phyloP scores from a whole-genome alignment of 2,888 invertebrate genomes.

The Xanthorhoe spadicearia region DNA sequence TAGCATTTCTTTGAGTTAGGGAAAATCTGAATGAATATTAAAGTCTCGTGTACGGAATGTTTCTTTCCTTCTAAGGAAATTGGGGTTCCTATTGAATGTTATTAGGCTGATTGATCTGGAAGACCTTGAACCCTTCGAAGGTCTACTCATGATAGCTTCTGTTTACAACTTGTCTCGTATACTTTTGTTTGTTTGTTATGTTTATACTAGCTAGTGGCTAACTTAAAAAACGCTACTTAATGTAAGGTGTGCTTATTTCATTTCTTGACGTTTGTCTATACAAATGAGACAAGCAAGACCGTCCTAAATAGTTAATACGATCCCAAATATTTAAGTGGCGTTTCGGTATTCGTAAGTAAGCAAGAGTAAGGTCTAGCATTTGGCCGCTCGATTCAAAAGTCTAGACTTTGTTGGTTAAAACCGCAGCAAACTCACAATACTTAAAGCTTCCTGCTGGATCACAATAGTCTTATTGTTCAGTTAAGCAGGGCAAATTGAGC shows the following conservation, averaged over 20 bases:
- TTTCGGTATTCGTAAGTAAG: too few relatives aligned
- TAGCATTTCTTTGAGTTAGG: conserved; percentile 10
- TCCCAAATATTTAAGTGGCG: too few relatives aligned
- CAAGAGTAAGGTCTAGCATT: neutral
- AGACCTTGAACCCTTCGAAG: neutral
- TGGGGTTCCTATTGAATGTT: neutral
- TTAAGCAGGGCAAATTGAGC: conserved; percentile 4
- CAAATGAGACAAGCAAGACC: too few relatives aligned
- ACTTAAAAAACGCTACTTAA: too few relatives aligned
- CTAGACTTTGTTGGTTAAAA: conserved; percentile 17
- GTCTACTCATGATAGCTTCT: neutral
- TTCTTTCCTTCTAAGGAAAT: conserved; percentile 6
- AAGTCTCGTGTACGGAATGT: conserved; percentile 15
- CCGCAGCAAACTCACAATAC: conserved; percentile 26
- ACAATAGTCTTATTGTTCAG: conserved; percentile 17
- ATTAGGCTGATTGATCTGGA: neutral
- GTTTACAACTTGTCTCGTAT: too few relatives aligned
- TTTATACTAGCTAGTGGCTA: too few relatives aligned
- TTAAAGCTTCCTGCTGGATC: conserved; percentile 22
- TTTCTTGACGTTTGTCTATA: too few relatives aligned
- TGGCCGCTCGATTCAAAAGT: conserved; percentile 12
- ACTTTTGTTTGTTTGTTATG: too few relatives aligned
- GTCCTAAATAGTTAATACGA: too few relatives aligned
- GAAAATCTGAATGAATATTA: neutral
- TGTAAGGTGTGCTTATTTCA: too few relatives aligned